phyloP scores from a whole-genome alignment of 2,113 vertebrate species.

The Telmatochromis brachygnathus region DNA sequence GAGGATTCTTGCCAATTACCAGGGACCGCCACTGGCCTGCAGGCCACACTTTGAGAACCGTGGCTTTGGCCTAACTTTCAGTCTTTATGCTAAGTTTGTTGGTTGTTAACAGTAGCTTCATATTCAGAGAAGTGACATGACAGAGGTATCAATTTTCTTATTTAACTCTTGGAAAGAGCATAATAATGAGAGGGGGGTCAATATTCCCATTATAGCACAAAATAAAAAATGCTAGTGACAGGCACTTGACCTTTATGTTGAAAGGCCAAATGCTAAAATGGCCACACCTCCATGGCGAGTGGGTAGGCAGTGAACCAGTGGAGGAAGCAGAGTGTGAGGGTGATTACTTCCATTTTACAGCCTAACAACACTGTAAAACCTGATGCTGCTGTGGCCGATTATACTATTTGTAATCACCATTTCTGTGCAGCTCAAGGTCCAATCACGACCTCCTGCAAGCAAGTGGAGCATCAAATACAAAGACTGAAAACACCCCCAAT shows the following conservation, averaged over 20 bases:
- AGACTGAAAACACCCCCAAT: background rate
- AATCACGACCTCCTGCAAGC: background rate
- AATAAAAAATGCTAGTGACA: background rate
- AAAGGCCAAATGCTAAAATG: background rate
- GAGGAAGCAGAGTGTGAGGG: background rate
- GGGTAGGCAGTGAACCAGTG: background rate
- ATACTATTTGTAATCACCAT: background rate
- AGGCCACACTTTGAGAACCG: background rate
- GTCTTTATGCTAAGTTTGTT: background rate
- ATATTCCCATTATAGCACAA: background rate
- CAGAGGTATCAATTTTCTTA: background rate
- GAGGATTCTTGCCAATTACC: background rate
- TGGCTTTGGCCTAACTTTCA: background rate
- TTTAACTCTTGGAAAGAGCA: background rate
- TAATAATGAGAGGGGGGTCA: background rate
- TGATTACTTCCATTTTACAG: background rate
- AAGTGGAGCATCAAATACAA: background rate
- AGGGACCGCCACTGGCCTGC: background rate
- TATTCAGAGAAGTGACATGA: background rate
- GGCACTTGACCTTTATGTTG: background rate
- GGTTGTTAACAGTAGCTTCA: background rate
- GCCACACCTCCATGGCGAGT: background rate
- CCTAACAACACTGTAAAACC: background rate
- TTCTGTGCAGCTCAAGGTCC: background rate
- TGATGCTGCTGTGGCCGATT: background rate